Percentiles rank a stretch among this genome's conserved stretches.
Conservation (phyloP, 2,113 vertebrate species). For the Egretta garzetta region DNA sequence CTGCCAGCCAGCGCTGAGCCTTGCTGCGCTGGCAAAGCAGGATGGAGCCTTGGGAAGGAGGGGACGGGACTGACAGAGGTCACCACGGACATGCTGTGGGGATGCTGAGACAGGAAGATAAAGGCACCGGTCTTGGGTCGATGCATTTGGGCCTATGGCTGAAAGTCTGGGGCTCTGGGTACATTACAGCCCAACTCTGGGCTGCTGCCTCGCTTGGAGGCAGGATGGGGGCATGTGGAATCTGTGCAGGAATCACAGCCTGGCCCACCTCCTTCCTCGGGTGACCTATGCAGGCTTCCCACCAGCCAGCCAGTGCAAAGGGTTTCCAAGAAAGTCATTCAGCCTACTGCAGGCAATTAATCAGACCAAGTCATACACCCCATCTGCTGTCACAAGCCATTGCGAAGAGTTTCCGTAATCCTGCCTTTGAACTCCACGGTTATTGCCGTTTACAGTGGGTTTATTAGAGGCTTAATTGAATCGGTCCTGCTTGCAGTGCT, state of each 20-base stretch:
- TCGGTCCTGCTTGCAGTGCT: constrained; percentile 22
- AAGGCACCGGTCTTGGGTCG: not conserved
- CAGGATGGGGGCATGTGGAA: not conserved
- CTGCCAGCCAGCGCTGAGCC: not conserved
- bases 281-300: not conserved
- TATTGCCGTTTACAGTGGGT: constrained; percentile 64
- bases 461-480: constrained; percentile 77
- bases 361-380: not conserved
- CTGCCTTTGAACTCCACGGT: constrained; percentile 61
- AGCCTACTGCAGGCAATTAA: not conserved
- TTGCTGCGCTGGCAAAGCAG: rapidly evolving
- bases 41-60: not conserved
- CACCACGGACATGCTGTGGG: rapidly evolving
- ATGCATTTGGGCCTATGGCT: not conserved
- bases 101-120: not conserved
- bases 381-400: constrained; percentile 23
- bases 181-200: not conserved
- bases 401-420: constrained; percentile 6
- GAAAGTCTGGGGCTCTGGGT: rapidly evolving
- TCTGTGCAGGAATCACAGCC: not conserved
- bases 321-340: not conserved
- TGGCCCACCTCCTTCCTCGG: not conserved
- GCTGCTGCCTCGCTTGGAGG: not conserved
- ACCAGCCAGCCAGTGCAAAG: not conserved
- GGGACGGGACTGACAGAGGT: not conserved